Evolutionary conservation across 2,797 vertebrate species (phyloP).

Genomic region (Girardinus metallicus): DNA sequence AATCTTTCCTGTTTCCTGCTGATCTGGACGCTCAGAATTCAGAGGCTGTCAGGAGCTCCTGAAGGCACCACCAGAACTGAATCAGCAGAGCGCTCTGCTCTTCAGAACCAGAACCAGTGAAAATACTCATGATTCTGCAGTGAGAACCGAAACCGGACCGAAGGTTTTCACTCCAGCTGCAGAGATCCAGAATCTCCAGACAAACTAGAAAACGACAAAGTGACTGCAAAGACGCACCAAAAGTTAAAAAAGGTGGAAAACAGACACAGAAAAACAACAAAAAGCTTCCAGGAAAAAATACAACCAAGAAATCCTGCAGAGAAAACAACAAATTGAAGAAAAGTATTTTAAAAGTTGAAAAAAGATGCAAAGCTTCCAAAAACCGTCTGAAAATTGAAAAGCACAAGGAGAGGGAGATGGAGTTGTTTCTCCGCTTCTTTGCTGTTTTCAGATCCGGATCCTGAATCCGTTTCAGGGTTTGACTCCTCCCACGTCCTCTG

Average conservation of each 20-base stretch:
- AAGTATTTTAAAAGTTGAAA: background rate
- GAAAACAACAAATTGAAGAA: no score
- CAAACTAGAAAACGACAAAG: background rate
- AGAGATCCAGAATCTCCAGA: background rate
- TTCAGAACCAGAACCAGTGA: background rate
- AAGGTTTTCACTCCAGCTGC: background rate
- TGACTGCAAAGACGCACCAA: background rate
- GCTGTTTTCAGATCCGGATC: background rate
- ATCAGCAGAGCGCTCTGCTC: background rate
- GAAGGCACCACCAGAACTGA: background rate
- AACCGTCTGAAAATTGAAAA: background rate
- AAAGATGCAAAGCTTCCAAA: background rate
- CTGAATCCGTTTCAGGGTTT: no score
- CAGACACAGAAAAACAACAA: background rate
- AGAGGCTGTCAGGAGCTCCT: conserved; percentile 6
- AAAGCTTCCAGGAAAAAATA: background rate
- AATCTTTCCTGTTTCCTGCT: background rate
- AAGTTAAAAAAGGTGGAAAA: background rate
- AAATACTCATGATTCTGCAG: background rate
- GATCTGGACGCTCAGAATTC: background rate
- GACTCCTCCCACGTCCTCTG: no score
- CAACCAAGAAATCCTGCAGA: no score
- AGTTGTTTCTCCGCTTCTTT: background rate
- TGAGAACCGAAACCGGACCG: background rate
- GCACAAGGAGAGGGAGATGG: background rate